Percentiles rank a stretch among this genome's conserved stretches.
Conservation (phyloP, 2,113 vertebrate species). For the Solea solea region DNA sequence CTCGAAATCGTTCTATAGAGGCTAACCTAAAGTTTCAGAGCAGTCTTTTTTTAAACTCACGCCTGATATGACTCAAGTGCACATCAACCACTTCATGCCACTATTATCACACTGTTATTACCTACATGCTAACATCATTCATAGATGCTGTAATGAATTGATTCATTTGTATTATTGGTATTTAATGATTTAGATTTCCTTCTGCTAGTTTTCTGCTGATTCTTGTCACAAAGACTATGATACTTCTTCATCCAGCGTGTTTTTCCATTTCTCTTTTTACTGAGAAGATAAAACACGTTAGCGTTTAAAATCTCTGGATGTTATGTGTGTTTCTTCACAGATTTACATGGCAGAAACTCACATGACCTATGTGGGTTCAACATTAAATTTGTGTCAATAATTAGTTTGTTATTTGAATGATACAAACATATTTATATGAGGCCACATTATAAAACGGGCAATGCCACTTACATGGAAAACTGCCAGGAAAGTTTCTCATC, state of each 20-base stretch:
- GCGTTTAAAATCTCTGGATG: conserved; percentile 2
- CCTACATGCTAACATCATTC: background rate
- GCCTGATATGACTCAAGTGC: background rate
- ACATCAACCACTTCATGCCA: background rate
- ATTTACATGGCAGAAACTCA: conserved; percentile 33
- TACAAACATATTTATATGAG: background rate
- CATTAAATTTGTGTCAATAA: conserved; percentile 26
- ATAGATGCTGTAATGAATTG: background rate
- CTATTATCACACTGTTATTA: background rate
- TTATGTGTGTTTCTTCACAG: conserved; percentile 17
- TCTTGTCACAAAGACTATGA: no score
- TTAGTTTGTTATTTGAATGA: background rate
- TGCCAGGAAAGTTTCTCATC: background rate
- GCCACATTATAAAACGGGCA: background rate
- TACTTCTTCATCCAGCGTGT: no score
- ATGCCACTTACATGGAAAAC: background rate
- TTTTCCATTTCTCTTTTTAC: no score
- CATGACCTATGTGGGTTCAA: conserved; percentile 44
- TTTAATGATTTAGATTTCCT: background rate
- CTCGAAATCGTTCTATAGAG: conserved; percentile 14
- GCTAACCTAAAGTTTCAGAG: conserved; percentile 13
- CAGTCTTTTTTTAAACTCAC: background rate
- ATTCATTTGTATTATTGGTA: no score
- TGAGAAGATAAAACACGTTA: background rate
- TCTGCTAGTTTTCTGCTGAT: no score